A percentile compares a stretch with the other conserved stretches of the same genome.
Conservation (phyloP, 2,113 vertebrate genomes). For the Nycticebus coucang region DNA sequence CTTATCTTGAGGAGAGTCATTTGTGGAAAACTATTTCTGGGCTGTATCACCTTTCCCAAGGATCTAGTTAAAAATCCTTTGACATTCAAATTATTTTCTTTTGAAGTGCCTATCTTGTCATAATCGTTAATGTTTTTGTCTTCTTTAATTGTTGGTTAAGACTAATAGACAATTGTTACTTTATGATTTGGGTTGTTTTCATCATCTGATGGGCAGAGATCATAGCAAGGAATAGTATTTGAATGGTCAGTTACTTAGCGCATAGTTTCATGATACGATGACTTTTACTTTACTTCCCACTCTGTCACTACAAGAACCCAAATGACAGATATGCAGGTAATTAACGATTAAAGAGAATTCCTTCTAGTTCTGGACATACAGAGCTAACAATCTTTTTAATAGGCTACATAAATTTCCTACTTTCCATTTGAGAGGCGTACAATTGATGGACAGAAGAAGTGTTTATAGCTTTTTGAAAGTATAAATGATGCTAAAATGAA, state of each 20-base stretch:
- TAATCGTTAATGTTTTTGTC: background rate
- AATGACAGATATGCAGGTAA: background rate
- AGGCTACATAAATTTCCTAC: background rate
- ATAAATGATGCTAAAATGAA: background rate
- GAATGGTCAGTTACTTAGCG: background rate
- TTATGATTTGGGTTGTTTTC: background rate
- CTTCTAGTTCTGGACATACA: background rate
- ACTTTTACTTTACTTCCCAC: constrained; percentile 5
- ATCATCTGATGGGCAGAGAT: background rate
- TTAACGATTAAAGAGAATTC: constrained; percentile 52
- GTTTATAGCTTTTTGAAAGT: background rate
- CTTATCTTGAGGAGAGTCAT: background rate
- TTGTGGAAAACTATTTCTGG: background rate
- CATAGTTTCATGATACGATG: constrained; percentile 30
- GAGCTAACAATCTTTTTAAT: background rate
- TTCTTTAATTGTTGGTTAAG: background rate
- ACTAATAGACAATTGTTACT: background rate
- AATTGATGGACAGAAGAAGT: background rate
- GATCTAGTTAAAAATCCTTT: constrained; percentile 35
- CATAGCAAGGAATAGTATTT: background rate
- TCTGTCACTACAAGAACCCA: background rate
- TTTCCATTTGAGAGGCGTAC: background rate
- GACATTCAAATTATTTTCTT: constrained; percentile 38
- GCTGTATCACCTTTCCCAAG: background rate
- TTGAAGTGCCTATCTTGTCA: background rate